Percentiles rank a stretch among this genome's conserved stretches.
Conservation (phyloP, 1,140 invertebrate species). For the Euborellia annulipes region DNA sequence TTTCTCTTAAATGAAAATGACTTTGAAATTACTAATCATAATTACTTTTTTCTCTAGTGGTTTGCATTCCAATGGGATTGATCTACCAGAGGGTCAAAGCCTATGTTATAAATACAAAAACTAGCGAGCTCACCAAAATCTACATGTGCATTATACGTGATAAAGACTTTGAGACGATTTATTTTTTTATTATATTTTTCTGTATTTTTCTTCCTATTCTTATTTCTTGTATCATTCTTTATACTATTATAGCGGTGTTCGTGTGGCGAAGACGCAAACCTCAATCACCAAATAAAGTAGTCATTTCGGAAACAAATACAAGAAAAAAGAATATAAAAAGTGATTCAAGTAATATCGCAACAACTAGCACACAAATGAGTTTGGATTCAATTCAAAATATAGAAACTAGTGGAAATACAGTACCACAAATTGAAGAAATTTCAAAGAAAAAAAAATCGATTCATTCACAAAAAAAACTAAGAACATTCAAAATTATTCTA, state of each 20-base stretch:
- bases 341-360: constrained; percentile 11
- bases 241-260: constrained; percentile 32
- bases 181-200: constrained; percentile 29
- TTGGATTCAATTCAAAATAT: no score
- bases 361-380: constrained; percentile 1
- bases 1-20: no score
- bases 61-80: constrained; percentile 17
- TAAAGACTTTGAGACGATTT: constrained; percentile 5
- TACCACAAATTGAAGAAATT: constrained; percentile 10
- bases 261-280: constrained; percentile 29
- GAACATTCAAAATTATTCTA: constrained; percentile 35
- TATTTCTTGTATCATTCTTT: constrained; percentile 32
- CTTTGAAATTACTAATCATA: constrained; percentile 15
- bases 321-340: constrained; percentile 12
- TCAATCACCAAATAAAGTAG: constrained; percentile 13
- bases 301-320: constrained; percentile 14
- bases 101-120: no score
- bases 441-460: not conserved
- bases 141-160: no score
- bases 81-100: no score
- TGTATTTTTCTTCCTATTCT: constrained; percentile 35
- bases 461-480: constrained; percentile 28
- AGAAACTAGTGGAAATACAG: constrained; percentile 1
- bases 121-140: no score
- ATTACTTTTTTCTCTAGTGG: constrained; percentile 19